Percentiles rank a stretch among this genome's conserved stretches.
phyloP scores from a whole-genome alignment of 2,797 vertebrate genomes.

The Graptemys geographica region DNA sequence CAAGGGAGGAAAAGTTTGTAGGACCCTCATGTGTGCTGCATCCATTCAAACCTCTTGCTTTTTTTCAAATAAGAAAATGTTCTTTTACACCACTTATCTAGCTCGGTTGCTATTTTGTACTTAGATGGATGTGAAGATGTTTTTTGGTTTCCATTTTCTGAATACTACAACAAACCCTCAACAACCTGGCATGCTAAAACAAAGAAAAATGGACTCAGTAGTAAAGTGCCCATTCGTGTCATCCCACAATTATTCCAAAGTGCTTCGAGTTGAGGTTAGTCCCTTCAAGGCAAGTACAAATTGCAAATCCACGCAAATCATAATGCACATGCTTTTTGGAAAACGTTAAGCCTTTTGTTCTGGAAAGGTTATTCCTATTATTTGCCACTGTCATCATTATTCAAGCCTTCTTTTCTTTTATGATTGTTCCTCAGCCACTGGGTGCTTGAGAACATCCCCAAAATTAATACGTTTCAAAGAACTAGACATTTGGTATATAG shows the following conservation, averaged over 20 bases:
- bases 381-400: conserved; percentile 76
- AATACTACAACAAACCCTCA: conserved; percentile 57
- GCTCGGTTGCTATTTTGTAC: not conserved
- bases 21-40: not conserved
- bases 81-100: not conserved
- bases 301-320: conserved; percentile 75
- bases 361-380: conserved; percentile 59
- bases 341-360: conserved; percentile 71
- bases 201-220: conserved; percentile 49
- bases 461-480: conserved; percentile 75
- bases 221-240: conserved; percentile 68
- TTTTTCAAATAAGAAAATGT: not conserved
- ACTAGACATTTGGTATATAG: conserved; percentile 67
- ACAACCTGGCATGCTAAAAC: conserved; percentile 27
- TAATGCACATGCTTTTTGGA: conserved; percentile 64
- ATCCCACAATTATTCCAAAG: conserved; percentile 68
- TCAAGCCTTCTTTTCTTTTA: conserved; percentile 67
- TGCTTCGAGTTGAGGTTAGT: conserved; percentile 64
- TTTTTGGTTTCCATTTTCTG: conserved; percentile 2
- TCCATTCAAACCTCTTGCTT: accelerated
- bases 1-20: not conserved
- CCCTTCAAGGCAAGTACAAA: conserved; percentile 72
- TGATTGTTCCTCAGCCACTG: conserved; percentile 68
- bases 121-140: not conserved
- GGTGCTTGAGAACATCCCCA: conserved; percentile 70